These are phyloP conservation scores for Cepaea nemoralis DNA, from an alignment of 1,140 invertebrate species.

Conservation along the genomic window DNA sequence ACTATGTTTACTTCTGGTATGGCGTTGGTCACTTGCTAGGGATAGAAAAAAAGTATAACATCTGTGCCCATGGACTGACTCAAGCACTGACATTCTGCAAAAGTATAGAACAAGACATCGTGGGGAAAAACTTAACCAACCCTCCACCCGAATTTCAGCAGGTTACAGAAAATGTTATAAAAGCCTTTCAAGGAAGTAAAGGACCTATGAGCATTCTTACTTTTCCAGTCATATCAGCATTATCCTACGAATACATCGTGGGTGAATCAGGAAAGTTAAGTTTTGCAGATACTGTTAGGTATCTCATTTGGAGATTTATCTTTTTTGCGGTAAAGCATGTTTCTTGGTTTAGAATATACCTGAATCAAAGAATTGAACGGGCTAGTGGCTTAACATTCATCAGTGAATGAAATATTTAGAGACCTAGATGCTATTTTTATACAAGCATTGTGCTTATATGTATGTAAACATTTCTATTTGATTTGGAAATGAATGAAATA, in stretches of 20 bases:
- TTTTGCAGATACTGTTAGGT: conserved; percentile 13
- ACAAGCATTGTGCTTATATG: too few species aligned
- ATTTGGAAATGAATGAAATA: too few species aligned
- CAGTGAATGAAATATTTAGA: too few species aligned
- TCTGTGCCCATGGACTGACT: conserved; percentile 73
- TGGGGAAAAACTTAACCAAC: conserved; percentile 38
- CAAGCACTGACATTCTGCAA: conserved; percentile 70
- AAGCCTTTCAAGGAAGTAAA: neutral
- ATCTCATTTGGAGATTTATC: conserved; percentile 4
- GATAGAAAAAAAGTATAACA: conserved; percentile 83
- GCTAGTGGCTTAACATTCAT: neutral
- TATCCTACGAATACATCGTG: neutral
- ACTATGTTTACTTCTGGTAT: conserved; percentile 87
- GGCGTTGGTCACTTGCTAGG: conserved; percentile 85
- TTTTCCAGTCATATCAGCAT: conserved; percentile 24
- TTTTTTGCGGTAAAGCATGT: conserved; percentile 16
- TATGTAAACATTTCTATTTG: too few species aligned
- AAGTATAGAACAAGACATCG: conserved; percentile 46
- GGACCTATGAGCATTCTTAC: neutral
- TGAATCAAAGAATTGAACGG: conserved; percentile 1
- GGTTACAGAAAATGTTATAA: conserved; percentile 48
- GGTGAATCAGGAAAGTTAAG: neutral
- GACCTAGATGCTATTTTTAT: too few species aligned
- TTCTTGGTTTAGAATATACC: neutral
- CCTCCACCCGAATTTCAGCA: conserved; percentile 47